These are phyloP conservation scores for Charaxes varanes DNA, from an alignment of 1,140 invertebrate species.

Conservation along the genomic window DNA sequence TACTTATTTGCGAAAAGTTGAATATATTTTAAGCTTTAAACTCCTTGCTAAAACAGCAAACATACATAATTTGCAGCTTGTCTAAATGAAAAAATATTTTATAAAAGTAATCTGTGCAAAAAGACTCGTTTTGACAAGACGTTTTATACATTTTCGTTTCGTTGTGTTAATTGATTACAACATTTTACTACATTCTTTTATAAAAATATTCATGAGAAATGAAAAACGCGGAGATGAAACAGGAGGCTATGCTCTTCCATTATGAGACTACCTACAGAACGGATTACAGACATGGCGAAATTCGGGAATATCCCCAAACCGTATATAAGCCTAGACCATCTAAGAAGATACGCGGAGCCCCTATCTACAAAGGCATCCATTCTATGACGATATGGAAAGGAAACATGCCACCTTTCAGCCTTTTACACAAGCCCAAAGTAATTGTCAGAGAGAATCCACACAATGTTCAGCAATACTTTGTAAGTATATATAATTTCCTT, in stretches of 20 bases:
- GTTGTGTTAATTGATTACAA: too few species aligned
- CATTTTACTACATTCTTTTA: not conserved
- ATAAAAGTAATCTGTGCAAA: too few species aligned
- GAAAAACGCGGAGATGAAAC: conserved; percentile 18
- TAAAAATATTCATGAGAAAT: conserved; percentile 11
- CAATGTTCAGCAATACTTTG: conserved; percentile 26
- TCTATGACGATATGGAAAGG: conserved; percentile 31
- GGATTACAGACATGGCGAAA: conserved; percentile 23
- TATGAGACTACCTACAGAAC: conserved; percentile 34
- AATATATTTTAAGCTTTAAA: too few species aligned
- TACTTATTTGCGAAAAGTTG: too few species aligned
- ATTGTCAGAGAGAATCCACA: conserved; percentile 35
- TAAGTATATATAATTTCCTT: too few species aligned
- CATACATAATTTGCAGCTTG: too few species aligned
- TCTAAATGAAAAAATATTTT: too few species aligned
- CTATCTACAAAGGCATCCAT: conserved; percentile 28
- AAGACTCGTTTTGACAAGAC: too few species aligned
- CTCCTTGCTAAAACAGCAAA: too few species aligned
- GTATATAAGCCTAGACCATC: conserved; percentile 22
- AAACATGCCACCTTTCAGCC: conserved; percentile 22
- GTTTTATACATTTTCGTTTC: too few species aligned
- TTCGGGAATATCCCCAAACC: conserved; percentile 22
- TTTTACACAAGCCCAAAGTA: conserved; percentile 28
- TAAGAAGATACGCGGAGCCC: not conserved
- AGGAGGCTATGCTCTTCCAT: conserved; percentile 37